Evolutionary conservation across 2,888 invertebrate species (phyloP), one percentile per base, ranked within the genome.

Genomic region (Sisyra terminalis): DNA sequence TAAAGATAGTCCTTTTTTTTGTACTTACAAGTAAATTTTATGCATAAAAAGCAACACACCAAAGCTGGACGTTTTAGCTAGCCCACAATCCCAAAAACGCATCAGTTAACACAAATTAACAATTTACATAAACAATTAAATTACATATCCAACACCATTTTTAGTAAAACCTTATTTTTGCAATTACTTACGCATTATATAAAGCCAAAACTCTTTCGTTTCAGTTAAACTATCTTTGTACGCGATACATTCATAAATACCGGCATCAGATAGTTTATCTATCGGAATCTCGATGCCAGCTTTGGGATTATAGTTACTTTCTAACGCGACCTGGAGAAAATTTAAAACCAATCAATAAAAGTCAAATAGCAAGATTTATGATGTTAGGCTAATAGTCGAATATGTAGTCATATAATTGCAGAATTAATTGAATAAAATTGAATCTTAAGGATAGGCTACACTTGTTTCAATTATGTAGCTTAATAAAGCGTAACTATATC

Each of bases 231-330:
- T 18, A 6, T 14, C 11, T 17, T 17, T 38, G 38, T 16, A 16
- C 6, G 14, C 39, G 13, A 29, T 13, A 34, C 63, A 64, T 41
- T 18, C 45, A 47, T 55, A 59, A 39, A 48, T 14, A 11, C 43
- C 32, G 35, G 51, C 52, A 41, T 61, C 57, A 31, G 47, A 52
- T 11, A 63, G 44, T 3, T 56, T 54, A 3, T 58, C 48, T 38
- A 18, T 35, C 9, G 29, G 16, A n/a, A 43, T 16, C 17, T 15
- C 38, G 11, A 43, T 30, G 16, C 70, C 70, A 49, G 57, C 53
- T 56, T 58, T 65, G 24, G 64, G 63, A 56, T 69, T 59, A 53
- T 55, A 70, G 18, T 50, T 51, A 37, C 53, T 24, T 43, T 46
- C 50, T 34, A 51, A 51, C 16, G 49, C 49, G 10, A 54, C 46